phyloP scores from a whole-genome alignment of 2,797 vertebrate genomes.

The Miichthys miiuy region DNA sequence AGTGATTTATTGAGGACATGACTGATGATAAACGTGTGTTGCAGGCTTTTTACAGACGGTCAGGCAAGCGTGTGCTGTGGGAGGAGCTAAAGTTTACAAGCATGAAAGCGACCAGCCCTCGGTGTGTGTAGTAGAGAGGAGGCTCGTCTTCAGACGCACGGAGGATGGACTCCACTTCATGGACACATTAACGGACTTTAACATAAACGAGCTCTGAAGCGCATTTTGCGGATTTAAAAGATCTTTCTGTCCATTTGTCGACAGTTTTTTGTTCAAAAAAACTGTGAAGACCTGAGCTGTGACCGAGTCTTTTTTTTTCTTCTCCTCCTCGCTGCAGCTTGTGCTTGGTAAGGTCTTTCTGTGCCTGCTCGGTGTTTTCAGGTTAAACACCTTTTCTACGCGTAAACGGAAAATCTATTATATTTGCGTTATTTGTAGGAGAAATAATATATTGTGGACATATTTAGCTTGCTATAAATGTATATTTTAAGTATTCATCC shows the following conservation, averaged over 20 bases:
- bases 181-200: conserved; percentile 13
- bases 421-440: background rate
- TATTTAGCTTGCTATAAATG: accelerated
- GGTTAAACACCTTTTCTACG: conserved; percentile 45
- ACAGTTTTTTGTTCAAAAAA: background rate
- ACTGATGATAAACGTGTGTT: background rate
- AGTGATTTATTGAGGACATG: background rate
- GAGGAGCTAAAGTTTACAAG: conserved; percentile 67
- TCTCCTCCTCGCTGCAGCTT: conserved; percentile 2
- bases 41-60: background rate
- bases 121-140: conserved; percentile 35
- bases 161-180: conserved; percentile 33
- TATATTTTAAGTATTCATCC: background rate
- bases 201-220: no score
- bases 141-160: conserved; percentile 30
- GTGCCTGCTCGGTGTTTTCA: conserved; percentile 22
- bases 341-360: conserved; percentile 53
- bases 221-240: conserved; percentile 42
- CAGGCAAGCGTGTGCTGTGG: conserved; percentile 58
- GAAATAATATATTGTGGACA: background rate
- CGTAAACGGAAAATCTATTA: background rate
- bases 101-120: conserved; percentile 10
- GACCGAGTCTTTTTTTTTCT: background rate
- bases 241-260: background rate
- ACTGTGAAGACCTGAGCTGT: conserved; percentile 6